Conservation (phyloP, 2,888 invertebrate genomes). For the Protonemura montana region DNA sequence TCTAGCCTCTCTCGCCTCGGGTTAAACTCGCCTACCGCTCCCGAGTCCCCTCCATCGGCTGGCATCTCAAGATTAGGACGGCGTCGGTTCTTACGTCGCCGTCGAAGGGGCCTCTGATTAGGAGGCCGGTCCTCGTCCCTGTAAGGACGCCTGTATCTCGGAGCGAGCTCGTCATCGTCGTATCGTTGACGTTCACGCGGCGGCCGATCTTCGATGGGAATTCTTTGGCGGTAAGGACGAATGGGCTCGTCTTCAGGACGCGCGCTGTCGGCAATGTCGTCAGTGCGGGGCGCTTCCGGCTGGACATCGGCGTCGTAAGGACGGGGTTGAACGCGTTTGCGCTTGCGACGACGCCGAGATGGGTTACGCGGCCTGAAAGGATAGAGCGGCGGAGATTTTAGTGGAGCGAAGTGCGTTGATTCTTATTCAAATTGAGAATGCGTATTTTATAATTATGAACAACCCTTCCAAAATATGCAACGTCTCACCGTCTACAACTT, state of each 20-base stretch:
- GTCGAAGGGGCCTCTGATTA: conserved; percentile 43
- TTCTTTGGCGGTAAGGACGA: background rate
- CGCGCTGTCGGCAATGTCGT: background rate
- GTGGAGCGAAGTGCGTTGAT: no score
- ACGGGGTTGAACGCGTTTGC: conserved; percentile 30
- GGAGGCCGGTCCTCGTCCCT: conserved; percentile 36
- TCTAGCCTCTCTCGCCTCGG: background rate
- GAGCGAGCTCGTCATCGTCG: conserved; percentile 8
- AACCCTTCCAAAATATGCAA: no score
- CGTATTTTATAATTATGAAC: background rate
- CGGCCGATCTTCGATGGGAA: conserved; percentile 15
- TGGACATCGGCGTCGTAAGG: conserved; percentile 12
- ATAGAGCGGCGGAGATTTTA: no score
- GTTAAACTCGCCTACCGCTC: conserved; percentile 36
- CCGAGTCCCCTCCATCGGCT: conserved; percentile 38
- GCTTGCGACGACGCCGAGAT: conserved; percentile 16
- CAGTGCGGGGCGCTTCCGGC: background rate
- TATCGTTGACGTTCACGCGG: conserved; percentile 25
- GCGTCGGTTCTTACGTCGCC: conserved; percentile 31
- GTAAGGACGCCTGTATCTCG: conserved; percentile 31
- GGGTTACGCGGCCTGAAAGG: conserved; percentile 19
- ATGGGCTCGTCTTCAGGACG: background rate
- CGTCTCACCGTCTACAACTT: no score
- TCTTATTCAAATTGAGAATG: background rate
- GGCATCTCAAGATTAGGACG: conserved; percentile 27